Base-by-base conservation (phyloP, 2,888 invertebrate species). In the Lepas anatifera region DNA sequence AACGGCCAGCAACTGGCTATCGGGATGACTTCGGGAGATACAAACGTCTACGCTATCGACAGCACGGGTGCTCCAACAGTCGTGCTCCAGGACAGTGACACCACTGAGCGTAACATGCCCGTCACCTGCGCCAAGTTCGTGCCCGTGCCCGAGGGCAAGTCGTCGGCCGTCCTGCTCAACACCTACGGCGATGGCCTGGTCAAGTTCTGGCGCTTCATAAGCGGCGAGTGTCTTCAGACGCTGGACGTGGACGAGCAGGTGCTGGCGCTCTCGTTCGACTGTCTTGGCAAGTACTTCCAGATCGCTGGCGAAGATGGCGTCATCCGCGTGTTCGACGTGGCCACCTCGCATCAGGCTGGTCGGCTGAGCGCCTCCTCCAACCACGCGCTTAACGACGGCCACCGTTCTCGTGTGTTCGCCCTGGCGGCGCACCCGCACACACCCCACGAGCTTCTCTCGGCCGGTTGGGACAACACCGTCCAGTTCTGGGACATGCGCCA, bases 401-500 rank as follows among this genome's bases (percentile, higher is more conserved):
- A 87, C 75, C 83, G 81, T 58, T 86, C 86, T 11, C 81, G 87
- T 76, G 84, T 88, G 74, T 87, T 86, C 75, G 82, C 85, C 3
- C 85, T 85, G 29, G 83, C 84, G 63, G 88, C 87, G 76, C 85
- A 88, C 76, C 87, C 88, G 0, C 82, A 82, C 75, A 73, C 76
- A 27, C 70, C 73, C 22, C 84, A 87, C 76, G 88, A 88, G 78
- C 77, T 88, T 71, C 80, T 87, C 73, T 86, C 87, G 1, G 87
- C 86, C 1, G 87, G 88, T 13, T 87, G 87, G 87, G 87, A 88
- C 75, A 81, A 86, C 75, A 82, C 83, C 0, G 82, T 88, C 2
- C 84, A 86, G 75, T 87, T 86, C 76, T 88, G 87, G 87, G 88
- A 88, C 77, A 82, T 85, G 67, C 80, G 88, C 71, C 85, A 85